phyloP scores from a whole-genome alignment of 1,140 invertebrate genomes.

The Ptiloglossa arizonensis region DNA sequence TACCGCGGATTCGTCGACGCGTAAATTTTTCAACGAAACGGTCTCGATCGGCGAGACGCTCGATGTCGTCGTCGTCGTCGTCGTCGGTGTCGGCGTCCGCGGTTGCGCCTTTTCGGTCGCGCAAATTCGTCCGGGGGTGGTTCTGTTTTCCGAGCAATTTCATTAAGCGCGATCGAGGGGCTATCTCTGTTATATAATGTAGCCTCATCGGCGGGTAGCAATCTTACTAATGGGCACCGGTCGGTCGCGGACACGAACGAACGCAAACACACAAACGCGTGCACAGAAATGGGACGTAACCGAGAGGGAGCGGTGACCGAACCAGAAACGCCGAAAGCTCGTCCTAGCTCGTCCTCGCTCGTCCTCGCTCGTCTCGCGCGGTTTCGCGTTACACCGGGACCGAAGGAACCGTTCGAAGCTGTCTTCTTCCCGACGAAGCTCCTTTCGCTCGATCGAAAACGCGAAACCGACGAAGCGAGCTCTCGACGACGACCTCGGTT shows the following conservation, averaged over 20 bases:
- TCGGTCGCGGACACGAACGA: conserved; percentile 31
- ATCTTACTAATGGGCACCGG: conserved; percentile 71
- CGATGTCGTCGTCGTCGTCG: neutral
- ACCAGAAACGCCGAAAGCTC: conserved; percentile 23
- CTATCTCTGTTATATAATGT: conserved; percentile 69
- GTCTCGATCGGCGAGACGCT: neutral
- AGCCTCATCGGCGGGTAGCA: conserved; percentile 66
- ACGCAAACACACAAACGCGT: conserved; percentile 27
- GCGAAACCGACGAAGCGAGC: conserved; percentile 1
- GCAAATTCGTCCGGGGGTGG: conserved; percentile 54
- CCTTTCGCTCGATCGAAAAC: too few species aligned
- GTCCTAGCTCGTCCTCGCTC: too few species aligned
- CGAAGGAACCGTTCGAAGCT: too few species aligned
- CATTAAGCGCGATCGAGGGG: conserved; percentile 69
- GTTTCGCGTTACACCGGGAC: neutral
- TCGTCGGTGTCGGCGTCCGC: neutral
- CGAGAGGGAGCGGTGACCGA: neutral
- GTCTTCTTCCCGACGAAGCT: too few species aligned
- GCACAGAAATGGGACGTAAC: conserved; percentile 22
- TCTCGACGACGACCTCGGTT: neutral
- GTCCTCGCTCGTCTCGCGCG: conserved; percentile 35
- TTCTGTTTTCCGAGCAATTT: conserved; percentile 72
- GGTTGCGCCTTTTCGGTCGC: conserved; percentile 17
- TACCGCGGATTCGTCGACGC: neutral
- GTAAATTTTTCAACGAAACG: neutral